Conservation (phyloP, 1,140 invertebrate genomes). For the Tetranychus urticae region DNA sequence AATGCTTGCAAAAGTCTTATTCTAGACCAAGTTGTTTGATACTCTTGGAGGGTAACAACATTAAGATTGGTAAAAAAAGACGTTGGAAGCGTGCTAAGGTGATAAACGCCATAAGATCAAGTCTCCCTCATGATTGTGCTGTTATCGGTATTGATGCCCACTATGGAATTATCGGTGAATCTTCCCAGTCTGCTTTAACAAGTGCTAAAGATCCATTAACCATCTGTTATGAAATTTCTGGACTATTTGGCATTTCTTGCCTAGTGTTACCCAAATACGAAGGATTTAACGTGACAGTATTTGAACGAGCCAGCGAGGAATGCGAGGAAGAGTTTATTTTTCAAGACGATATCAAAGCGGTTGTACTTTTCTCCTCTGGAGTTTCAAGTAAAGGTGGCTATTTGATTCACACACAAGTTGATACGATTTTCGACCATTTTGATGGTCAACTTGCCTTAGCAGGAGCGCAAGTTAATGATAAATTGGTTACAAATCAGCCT, state of each 20-base stretch:
- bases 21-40: not conserved
- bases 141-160: slow-evolving; percentile 1
- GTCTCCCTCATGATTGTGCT: not conserved
- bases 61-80: not conserved
- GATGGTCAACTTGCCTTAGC: not conserved
- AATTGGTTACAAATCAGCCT: not conserved
- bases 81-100: slow-evolving; percentile 1
- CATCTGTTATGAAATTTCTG: not conserved
- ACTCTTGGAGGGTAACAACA: not conserved
- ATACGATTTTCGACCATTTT: not conserved
- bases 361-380: not conserved
- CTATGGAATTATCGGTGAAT: not conserved
- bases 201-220: not conserved
- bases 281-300: not conserved
- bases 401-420: not conserved
- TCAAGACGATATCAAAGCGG: not conserved
- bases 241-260: not conserved
- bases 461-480: not conserved
- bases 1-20: not conserved
- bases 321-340: not conserved
- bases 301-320: not conserved
- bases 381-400: not conserved
- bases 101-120: not conserved
- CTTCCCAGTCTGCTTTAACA: not conserved
- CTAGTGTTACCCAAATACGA: not conserved